Evolutionary conservation across 2,797 vertebrate species (phyloP).

Genomic region (Odontamblyopus lacepedii): DNA sequence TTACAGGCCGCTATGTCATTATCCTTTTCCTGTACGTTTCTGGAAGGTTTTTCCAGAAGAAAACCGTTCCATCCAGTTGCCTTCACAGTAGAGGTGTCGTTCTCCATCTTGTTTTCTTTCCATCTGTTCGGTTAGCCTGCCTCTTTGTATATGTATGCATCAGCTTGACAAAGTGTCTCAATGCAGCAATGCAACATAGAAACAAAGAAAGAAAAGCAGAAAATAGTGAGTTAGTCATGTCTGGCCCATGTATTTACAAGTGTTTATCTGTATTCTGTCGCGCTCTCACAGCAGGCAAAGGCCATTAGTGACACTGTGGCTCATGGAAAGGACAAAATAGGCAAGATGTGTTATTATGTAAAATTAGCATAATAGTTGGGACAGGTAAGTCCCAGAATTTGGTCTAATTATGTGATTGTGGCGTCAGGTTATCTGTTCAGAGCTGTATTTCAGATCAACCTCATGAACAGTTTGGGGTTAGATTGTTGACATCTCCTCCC

Average conservation of each 20-base stretch:
- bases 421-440: constrained; percentile 34
- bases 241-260: constrained; percentile 37
- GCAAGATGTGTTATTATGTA: constrained; percentile 23
- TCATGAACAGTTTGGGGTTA: constrained; percentile 59
- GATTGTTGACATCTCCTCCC: constrained; percentile 8
- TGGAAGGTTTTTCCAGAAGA: background rate
- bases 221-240: constrained; percentile 43
- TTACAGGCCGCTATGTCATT: constrained; percentile 43
- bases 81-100: constrained; percentile 5
- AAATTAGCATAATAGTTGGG: constrained; percentile 54
- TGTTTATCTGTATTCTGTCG: constrained; percentile 43
- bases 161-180: constrained; percentile 47
- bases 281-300: constrained; percentile 45
- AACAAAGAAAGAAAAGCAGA: constrained; percentile 24
- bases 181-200: constrained; percentile 28
- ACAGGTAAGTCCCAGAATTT: constrained; percentile 49
- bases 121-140: constrained; percentile 29
- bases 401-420: constrained; percentile 42
- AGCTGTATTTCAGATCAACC: constrained; percentile 42
- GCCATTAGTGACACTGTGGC: constrained; percentile 46
- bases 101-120: constrained; percentile 26
- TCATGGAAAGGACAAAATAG: constrained; percentile 46
- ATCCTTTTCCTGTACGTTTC: constrained; percentile 22
- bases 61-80: constrained; percentile 12
- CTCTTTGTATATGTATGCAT: constrained; percentile 36